Base-by-base conservation (phyloP, 2,113 vertebrate species). In the Excalfactoria chinensis region DNA sequence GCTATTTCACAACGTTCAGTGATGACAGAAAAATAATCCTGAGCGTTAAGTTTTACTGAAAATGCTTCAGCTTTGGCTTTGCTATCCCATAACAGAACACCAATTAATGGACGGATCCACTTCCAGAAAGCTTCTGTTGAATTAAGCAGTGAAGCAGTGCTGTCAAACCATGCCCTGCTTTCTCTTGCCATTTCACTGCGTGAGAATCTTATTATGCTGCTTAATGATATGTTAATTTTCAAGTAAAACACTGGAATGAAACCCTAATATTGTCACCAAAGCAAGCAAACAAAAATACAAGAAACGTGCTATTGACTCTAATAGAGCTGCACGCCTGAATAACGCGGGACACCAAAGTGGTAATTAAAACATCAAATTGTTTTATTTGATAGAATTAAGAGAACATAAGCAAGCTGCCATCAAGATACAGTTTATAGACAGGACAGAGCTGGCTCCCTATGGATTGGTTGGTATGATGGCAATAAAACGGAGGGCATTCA, bases 181-280 rank as follows among this genome's bases (percentile, higher is more conserved):
- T 73, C 21, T 77, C 59, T 40, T 84, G 58, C 48, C 48, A 64
- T 71, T 77, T 64, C 80, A 53, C 67, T 40, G 56, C 72, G 51
- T 0, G 3, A 82, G 63, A 87, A 91, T 25, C 86, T 62, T 76
- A 92, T 67, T 82, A 72, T 3, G 9, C 63, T 37, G 81, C 81
- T 84, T 94, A 86, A 93, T 41, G 49, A 63, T 66, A 93, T 53
- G 88, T 72, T 95, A 81, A 95, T 90, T 71, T 94, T 70, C 90
- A 92, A 86, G 76, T 62, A 71, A 71, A 90, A 48, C 83, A 86
- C 25, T 82, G 53, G 67, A 84, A 53, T 41, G 53, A 78, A 95
- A 62, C 81, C 49, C 49, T 66, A 86, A 84, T 53, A 71, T 37
- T 70, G 71, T 59, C 81, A 73, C 32, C 76, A 88, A 90, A 79